phyloP scores from a whole-genome alignment of 2,797 vertebrate genomes.

The Poeciliopsis infans region DNA sequence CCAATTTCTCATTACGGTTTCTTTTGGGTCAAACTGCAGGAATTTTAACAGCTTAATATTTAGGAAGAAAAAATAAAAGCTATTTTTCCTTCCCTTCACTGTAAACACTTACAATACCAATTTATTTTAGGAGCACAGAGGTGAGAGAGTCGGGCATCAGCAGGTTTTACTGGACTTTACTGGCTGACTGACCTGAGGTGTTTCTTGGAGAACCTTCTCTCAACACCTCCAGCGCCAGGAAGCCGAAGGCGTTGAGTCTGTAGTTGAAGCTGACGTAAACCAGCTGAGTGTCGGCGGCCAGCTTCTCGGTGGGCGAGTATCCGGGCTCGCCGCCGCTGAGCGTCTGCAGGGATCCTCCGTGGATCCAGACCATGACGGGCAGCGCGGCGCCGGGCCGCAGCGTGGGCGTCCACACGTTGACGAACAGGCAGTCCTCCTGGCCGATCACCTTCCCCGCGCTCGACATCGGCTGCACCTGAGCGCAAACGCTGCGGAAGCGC shows the following conservation, averaged over 20 bases:
- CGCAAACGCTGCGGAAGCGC: slow-evolving; percentile 72
- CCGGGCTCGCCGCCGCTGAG: slow-evolving; percentile 78
- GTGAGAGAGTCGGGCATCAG: too few relatives aligned
- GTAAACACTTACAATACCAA: too few relatives aligned
- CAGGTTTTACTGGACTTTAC: background rate
- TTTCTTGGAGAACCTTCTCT: slow-evolving; percentile 78
- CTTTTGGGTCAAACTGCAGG: too few relatives aligned
- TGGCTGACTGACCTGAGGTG: slow-evolving; percentile 76
- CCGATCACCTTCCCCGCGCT: slow-evolving; percentile 63
- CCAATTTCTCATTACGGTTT: background rate
- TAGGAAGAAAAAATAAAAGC: too few relatives aligned
- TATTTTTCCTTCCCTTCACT: too few relatives aligned
- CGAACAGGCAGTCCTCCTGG: slow-evolving; percentile 82
- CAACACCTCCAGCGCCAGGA: slow-evolving; percentile 81
- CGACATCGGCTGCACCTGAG: slow-evolving; percentile 71
- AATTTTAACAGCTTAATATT: too few relatives aligned
- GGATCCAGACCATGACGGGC: slow-evolving; percentile 85
- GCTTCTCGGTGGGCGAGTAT: slow-evolving; percentile 77
- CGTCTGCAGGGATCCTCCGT: slow-evolving; percentile 79
- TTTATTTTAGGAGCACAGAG: too few relatives aligned
- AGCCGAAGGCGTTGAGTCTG: slow-evolving; percentile 84
- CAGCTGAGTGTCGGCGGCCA: slow-evolving; percentile 58
- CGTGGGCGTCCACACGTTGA: slow-evolving; percentile 83
- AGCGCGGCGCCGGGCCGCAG: slow-evolving; percentile 61
- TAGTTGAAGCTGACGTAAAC: slow-evolving; percentile 87